Conservation (phyloP, 2,797 vertebrate genomes). For the Spondyliosoma cantharus region DNA sequence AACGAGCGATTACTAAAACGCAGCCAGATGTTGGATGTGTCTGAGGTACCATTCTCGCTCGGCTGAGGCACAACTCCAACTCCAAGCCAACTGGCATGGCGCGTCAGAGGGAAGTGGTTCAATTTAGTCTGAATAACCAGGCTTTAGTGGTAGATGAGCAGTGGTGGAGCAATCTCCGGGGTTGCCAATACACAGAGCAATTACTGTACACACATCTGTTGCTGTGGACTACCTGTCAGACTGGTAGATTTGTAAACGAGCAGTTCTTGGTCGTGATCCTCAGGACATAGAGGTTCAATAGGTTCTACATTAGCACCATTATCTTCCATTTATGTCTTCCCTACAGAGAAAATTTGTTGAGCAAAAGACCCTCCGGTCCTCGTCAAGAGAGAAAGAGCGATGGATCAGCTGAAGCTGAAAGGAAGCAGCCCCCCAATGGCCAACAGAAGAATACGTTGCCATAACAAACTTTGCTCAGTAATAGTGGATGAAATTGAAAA, state of each 20-base stretch:
- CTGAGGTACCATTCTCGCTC: constrained; percentile 60
- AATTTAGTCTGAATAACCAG: constrained; percentile 45
- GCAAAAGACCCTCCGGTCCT: background rate
- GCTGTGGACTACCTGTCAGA: constrained; percentile 60
- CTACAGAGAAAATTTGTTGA: background rate
- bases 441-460: constrained; percentile 2
- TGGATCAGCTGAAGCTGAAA: background rate
- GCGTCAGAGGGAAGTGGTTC: constrained; percentile 48
- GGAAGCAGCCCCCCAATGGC: background rate
- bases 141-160: constrained; percentile 59
- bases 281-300: constrained; percentile 11
- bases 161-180: constrained; percentile 36
- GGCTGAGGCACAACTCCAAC: constrained; percentile 50
- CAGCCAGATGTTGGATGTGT: constrained; percentile 78
- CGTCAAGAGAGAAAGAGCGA: background rate
- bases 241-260: constrained; percentile 28
- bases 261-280: constrained; percentile 25
- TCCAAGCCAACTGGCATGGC: constrained; percentile 56
- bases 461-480: constrained; percentile 1
- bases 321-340: background rate
- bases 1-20: constrained; percentile 67
- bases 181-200: constrained; percentile 56
- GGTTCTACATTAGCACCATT: constrained; percentile 11
- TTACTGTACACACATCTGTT: constrained; percentile 69
- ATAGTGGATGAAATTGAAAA: background rate